Base-by-base conservation (phyloP, 2,113 vertebrate species). In the Anguilla rostrata region DNA sequence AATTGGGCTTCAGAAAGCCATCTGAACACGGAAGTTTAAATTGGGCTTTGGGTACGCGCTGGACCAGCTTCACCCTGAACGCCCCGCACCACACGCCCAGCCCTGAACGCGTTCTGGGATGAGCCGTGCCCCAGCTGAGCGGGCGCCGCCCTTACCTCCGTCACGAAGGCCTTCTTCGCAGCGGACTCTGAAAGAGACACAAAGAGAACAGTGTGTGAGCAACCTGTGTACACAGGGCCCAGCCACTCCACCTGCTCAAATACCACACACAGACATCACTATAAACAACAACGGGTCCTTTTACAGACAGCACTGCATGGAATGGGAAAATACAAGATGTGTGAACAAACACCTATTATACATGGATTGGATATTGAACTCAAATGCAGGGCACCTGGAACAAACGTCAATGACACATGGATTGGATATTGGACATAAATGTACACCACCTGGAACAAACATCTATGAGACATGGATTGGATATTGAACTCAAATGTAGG, bases 61-160 rank as follows among this genome's bases (percentile, higher is more conserved):
- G 43, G 22, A 34, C 26, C 9, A n/a, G 7, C 29, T 15, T 14
- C 9, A 0, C 46, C 39, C 39, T 83, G 43, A 34, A 34, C 43
- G 49, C 41, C 6, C 3, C 9, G 43, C 18, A 20, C 26, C 39
- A 22, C 26, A 29, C 5, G 11, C 41, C 15, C 40, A 57, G 20
- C 43, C 49, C 20, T 56, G 49, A 12, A 14, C 18, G 34, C 11
- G 2, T 15, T 1, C 56, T 12, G 40, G 9, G 40, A 22, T 49
- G 26, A 26, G 41, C 26, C 39, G 34, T n/a, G 39, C 22, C 29
- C 26, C 49, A 40, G 78, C 39, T 3, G 40, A 49, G 80, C 34
- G 85, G 8, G 14, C 53, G n/a, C 43, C 39, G 71, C 86, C 22
- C 82, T 49, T 89, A 91, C 91, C 91, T 92, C 91, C 85, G 89